Conservation (phyloP, 2,888 invertebrate species). For the Ctena decussata region DNA sequence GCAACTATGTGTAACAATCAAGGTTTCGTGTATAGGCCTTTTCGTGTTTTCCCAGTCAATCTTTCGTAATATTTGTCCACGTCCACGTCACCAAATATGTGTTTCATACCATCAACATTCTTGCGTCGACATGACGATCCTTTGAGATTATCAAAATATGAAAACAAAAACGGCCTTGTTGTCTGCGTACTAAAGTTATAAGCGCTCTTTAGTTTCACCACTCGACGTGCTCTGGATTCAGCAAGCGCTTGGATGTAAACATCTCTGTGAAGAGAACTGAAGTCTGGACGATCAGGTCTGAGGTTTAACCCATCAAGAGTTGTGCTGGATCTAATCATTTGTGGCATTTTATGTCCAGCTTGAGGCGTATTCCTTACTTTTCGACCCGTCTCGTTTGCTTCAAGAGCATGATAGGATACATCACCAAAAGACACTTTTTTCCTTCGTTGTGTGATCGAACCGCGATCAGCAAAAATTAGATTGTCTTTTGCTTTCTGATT, state of each 20-base stretch:
- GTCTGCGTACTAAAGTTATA: slow-evolving; percentile 30
- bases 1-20: too few relatives aligned
- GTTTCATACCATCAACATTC: slow-evolving; percentile 20
- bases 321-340: slow-evolving; percentile 23
- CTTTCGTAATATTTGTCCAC: background rate
- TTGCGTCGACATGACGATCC: background rate
- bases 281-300: slow-evolving; percentile 39
- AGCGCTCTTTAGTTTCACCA: slow-evolving; percentile 15
- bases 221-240: slow-evolving; percentile 35
- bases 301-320: slow-evolving; percentile 19
- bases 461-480: background rate
- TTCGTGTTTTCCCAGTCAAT: background rate
- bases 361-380: background rate
- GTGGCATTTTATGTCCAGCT: background rate
- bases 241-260: slow-evolving; percentile 57
- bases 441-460: background rate
- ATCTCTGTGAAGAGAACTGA: slow-evolving; percentile 49
- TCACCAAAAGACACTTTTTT: background rate
- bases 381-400: background rate
- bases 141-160: slow-evolving; percentile 34
- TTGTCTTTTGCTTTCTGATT: background rate
- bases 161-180: slow-evolving; percentile 56
- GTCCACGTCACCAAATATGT: slow-evolving; percentile 38
- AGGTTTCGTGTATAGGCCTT: background rate
- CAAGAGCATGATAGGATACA: background rate